A percentile compares a stretch with the other conserved stretches of the same genome.
phyloP scores from a whole-genome alignment of 2,888 invertebrate genomes.

The Hirtodrosophila histrioides region DNA sequence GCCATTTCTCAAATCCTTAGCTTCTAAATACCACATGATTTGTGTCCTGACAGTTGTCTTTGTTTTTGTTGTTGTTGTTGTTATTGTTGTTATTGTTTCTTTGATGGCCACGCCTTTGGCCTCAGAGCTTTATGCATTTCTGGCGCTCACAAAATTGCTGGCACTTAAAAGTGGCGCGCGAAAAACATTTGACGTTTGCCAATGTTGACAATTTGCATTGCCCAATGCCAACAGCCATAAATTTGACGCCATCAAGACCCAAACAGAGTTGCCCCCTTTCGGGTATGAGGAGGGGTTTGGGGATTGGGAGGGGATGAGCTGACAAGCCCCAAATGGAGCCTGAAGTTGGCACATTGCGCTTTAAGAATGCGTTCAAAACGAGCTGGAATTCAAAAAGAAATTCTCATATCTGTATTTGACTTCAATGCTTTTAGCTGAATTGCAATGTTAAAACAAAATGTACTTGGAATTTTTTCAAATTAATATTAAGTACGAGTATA shows the following conservation, averaged over 20 bases:
- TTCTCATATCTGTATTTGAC: neutral
- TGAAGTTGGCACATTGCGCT: neutral
- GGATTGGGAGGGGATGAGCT: no score
- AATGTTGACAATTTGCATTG: slow-evolving; percentile 62
- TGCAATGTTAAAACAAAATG: neutral
- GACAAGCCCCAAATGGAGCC: slow-evolving; percentile 17
- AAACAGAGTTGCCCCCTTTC: slow-evolving; percentile 6
- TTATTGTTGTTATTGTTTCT: neutral
- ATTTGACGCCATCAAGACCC: slow-evolving; percentile 68
- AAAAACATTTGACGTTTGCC: slow-evolving; percentile 60
- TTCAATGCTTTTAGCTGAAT: neutral
- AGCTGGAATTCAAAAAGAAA: slow-evolving; percentile 24
- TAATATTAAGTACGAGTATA: no score
- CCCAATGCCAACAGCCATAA: slow-evolving; percentile 68
- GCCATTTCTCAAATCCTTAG: slow-evolving; percentile 1
- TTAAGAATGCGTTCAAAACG: slow-evolving; percentile 14
- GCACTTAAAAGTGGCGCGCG: slow-evolving; percentile 49
- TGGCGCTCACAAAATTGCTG: slow-evolving; percentile 50
- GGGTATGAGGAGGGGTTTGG: neutral
- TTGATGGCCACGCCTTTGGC: slow-evolving; percentile 4
- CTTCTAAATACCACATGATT: slow-evolving; percentile 29
- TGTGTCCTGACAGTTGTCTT: slow-evolving; percentile 29
- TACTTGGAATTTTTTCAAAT: no score
- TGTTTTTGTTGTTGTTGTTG: neutral
- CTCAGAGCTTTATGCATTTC: slow-evolving; percentile 46